These are phyloP conservation scores for Panulirus ornatus DNA, from an alignment of 1,140 invertebrate species.

Conservation along the genomic window DNA sequence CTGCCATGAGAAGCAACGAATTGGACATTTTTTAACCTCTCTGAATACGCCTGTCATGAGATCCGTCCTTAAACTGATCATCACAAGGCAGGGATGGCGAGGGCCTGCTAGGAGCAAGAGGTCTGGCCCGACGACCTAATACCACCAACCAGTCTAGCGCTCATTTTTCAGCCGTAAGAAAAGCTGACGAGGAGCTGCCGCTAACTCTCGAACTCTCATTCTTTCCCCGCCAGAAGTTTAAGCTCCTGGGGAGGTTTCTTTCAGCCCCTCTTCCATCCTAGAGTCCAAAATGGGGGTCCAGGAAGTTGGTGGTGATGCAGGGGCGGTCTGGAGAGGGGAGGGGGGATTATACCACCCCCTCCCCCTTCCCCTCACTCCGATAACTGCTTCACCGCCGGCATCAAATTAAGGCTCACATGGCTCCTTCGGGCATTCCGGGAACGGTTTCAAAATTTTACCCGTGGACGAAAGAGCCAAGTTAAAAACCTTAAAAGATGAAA, in stretches of 20 bases:
- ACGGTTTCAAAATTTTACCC: background rate
- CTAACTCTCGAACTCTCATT: conserved; percentile 61
- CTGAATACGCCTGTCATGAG: background rate
- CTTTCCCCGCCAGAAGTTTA: conserved; percentile 54
- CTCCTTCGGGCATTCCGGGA: background rate
- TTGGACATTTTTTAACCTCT: too few relatives aligned
- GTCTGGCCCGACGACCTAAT: conserved; percentile 23
- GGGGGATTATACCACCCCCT: background rate
- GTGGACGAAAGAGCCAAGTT: background rate
- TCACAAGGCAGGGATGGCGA: background rate
- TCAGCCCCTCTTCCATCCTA: conserved; percentile 17
- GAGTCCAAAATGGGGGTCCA: background rate
- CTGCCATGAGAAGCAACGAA: too few relatives aligned
- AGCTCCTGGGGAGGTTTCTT: background rate
- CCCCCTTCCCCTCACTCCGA: background rate
- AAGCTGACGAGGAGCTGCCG: conserved; percentile 23
- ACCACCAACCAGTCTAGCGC: background rate
- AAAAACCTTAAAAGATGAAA: background rate
- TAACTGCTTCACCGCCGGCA: background rate
- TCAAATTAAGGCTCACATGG: background rate
- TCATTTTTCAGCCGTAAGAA: conserved; percentile 30
- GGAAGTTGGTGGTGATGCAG: background rate
- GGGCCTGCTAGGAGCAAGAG: background rate
- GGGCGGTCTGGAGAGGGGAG: background rate
- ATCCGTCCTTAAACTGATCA: conserved; percentile 9